Percentiles rank a stretch among this genome's conserved stretches.
Evolutionary conservation across 2,113 vertebrate species (phyloP).

Genomic region (Dascyllus trimaculatus): DNA sequence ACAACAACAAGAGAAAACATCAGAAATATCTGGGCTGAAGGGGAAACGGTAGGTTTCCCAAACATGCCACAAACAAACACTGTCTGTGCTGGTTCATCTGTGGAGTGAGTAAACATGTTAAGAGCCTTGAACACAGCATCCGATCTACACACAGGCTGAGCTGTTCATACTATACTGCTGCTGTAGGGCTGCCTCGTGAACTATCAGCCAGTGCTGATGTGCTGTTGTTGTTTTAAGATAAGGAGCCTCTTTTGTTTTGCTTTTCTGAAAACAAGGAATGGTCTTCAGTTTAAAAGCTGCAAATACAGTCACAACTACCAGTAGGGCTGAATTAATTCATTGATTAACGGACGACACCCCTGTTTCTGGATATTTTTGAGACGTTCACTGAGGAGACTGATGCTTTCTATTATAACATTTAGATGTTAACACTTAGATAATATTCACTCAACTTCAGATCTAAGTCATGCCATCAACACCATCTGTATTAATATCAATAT

Average conservation of each 20-base stretch:
- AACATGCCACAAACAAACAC: constrained; percentile 5
- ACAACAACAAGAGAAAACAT: neutral
- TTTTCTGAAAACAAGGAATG: neutral
- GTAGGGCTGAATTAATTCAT: too few species aligned
- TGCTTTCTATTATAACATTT: too few species aligned
- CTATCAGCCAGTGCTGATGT: neutral
- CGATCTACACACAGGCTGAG: neutral
- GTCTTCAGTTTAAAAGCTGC: neutral
- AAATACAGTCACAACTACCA: too few species aligned
- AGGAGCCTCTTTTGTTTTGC: neutral
- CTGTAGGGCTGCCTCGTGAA: neutral
- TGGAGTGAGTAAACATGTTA: constrained; percentile 1
- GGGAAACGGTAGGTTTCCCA: constrained; percentile 6
- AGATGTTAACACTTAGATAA: too few species aligned
- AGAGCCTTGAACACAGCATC: constrained; percentile 1
- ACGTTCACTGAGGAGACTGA: too few species aligned
- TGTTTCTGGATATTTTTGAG: too few species aligned
- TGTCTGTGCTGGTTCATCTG: neutral
- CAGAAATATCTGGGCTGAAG: neutral
- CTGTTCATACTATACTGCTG: neutral
- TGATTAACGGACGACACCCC: too few species aligned
- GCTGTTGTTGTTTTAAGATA: neutral
- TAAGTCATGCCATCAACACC: too few species aligned
- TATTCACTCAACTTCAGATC: too few species aligned
- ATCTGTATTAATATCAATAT: too few species aligned